phyloP scores from a whole-genome alignment of 92 coral and sea anemone species.

The Siderastrea radians region DNA sequence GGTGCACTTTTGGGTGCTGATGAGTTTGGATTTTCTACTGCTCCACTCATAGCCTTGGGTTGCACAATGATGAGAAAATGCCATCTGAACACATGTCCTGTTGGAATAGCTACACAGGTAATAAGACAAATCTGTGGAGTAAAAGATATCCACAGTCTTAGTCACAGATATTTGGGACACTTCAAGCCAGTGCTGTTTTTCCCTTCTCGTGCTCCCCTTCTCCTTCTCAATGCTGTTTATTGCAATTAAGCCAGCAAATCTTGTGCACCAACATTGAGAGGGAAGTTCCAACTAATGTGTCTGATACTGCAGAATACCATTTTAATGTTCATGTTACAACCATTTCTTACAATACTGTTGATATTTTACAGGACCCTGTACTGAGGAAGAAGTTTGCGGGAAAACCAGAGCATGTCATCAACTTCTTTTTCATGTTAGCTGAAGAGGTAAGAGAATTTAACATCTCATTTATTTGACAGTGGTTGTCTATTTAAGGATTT shows the following conservation, averaged over 20 bases:
- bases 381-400: conserved; percentile 97
- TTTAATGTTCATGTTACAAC: no score
- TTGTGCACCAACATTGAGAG: no score
- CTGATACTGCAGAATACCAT: no score
- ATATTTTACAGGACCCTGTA: conserved; percentile 81
- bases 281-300: no score
- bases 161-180: no score
- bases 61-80: conserved; percentile 99
- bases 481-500: no score
- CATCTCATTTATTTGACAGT: background rate
- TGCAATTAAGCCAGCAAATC: no score
- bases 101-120: conserved; percentile 99
- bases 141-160: no score
- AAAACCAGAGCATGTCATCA: conserved; percentile 94
- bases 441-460: conserved; percentile 83
- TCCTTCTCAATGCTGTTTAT: no score
- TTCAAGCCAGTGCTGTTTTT: no score
- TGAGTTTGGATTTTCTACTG: conserved; percentile 97
- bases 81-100: conserved; percentile 97
- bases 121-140: background rate
- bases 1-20: conserved; percentile 97
- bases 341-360: background rate
- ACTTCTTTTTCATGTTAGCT: conserved; percentile 97
- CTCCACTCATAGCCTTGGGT: conserved; percentile 96
- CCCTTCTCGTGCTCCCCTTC: no score